Evolutionary conservation across 2,113 vertebrate genomes (phyloP).

Genomic region (Eurypyga helias): DNA sequence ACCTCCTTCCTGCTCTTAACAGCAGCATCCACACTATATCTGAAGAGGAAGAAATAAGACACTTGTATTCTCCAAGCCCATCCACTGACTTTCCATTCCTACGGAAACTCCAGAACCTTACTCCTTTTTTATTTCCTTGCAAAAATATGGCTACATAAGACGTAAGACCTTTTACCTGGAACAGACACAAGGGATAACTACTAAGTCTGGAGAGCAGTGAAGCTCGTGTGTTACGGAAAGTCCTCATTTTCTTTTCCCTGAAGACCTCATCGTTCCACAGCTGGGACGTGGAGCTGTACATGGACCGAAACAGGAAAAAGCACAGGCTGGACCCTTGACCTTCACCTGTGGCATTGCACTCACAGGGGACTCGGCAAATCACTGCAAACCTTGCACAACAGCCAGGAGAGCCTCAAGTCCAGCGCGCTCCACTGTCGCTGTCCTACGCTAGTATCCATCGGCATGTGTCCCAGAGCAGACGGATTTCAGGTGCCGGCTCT

Average conservation of each 20-base stretch:
- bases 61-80: not conserved
- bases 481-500: not conserved
- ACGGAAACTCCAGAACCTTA: not conserved
- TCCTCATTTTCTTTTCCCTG: not conserved
- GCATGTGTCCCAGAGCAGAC: not conserved
- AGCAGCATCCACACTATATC: not conserved
- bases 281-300: not conserved
- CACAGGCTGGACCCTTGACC: not conserved
- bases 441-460: fast-evolving
- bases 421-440: not conserved
- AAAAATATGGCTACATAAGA: not conserved
- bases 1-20: constrained; percentile 21
- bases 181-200: not conserved
- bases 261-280: not conserved
- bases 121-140: not conserved
- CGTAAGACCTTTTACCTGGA: not conserved
- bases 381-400: not conserved
- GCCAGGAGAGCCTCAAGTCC: not conserved
- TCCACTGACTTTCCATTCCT: not conserved
- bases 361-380: not conserved
- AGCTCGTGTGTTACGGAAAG: not conserved
- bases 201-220: not conserved
- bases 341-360: not conserved
- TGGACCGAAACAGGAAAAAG: not conserved
- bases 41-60: not conserved